These are phyloP conservation scores for Cricetomys ansorgei DNA, from an alignment of 2,113 vertebrate species.

Conservation along the genomic window DNA sequence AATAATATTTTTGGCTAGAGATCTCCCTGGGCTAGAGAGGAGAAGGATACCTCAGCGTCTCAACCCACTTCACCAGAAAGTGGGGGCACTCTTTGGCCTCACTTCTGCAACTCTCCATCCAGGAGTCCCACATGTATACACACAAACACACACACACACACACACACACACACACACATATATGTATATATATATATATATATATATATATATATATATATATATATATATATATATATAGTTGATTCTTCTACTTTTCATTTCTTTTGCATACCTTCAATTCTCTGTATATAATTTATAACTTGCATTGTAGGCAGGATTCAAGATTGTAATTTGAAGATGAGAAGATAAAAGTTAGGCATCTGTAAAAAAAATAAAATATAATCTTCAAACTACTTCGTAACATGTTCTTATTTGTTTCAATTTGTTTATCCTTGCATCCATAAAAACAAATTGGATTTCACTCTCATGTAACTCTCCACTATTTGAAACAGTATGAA, in stretches of 20 bases:
- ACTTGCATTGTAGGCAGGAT: background rate
- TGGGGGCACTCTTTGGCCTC: too few species aligned
- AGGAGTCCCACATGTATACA: too few species aligned
- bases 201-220: too few species aligned
- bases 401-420: conserved; percentile 59
- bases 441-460: conserved; percentile 53
- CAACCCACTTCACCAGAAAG: too few species aligned
- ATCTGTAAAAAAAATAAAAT: conserved; percentile 51
- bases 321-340: conserved; percentile 33
- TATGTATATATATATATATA: too few species aligned
- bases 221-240: background rate
- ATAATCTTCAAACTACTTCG: background rate
- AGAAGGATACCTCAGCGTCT: too few species aligned
- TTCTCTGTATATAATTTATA: background rate
- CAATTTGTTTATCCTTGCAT: conserved; percentile 48
- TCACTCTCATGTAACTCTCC: conserved; percentile 35
- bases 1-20: too few species aligned
- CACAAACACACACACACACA: too few species aligned
- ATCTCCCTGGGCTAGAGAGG: too few species aligned
- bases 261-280: background rate
- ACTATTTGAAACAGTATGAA: conserved; percentile 28
- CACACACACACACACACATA: too few species aligned
- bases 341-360: conserved; percentile 31
- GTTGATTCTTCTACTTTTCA: background rate
- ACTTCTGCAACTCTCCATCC: too few species aligned